Base-by-base conservation (phyloP, 2,888 invertebrate species). In the Marasmarcha lunaedactyla region DNA sequence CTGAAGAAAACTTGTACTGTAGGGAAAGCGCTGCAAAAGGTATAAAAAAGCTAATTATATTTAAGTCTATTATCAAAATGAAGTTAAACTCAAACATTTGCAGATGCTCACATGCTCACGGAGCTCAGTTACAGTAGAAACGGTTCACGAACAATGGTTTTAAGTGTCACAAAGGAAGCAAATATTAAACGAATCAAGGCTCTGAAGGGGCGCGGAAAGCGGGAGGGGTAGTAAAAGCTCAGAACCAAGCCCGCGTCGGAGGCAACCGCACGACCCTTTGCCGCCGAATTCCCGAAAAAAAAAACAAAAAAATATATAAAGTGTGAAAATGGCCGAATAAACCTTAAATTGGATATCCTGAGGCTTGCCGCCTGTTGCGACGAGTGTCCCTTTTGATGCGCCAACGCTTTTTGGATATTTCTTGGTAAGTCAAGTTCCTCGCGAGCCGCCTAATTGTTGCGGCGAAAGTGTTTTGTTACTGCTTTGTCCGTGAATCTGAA, bases 161-260 rank as follows among this genome's bases (percentile, higher is more conserved):
- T 64, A 61, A 78, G 78, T 81, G 73, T 78, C 76, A 78, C 77
- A 78, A 78, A 77, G 78, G 78, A 30, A 71, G 77, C 74, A 74
- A 77, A 78, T 69, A 66, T 67, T 71, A 71, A 77, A 67, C 76
- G 72, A 72, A 65, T 64, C 66, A 69, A 72, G 71, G 68, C 64
- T 71, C 63, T 14, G n/a, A 15, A 33, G 33, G 33, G 38, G 45
- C 46, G 57, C 55, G 59, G 57, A 25, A 51, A 45, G 51, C 50
- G 55, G 48, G 30, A 30, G 30, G 30, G 30, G 30, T 3, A n/a
- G 6, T 7, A 3, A 20, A 11, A 30, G 30, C 30, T 11, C 76
- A 79, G 79, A 81, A 57, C 59, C 50, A 50, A 65, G 62, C 74
- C 69, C 71, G 79, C 65, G 60, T 63, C 60, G 60, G 73, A 63